A percentile compares a stretch with the other conserved stretches of the same genome.
These are phyloP conservation scores for Euplexia lucipara DNA, from an alignment of 2,888 invertebrate species.

Conservation along the genomic window DNA sequence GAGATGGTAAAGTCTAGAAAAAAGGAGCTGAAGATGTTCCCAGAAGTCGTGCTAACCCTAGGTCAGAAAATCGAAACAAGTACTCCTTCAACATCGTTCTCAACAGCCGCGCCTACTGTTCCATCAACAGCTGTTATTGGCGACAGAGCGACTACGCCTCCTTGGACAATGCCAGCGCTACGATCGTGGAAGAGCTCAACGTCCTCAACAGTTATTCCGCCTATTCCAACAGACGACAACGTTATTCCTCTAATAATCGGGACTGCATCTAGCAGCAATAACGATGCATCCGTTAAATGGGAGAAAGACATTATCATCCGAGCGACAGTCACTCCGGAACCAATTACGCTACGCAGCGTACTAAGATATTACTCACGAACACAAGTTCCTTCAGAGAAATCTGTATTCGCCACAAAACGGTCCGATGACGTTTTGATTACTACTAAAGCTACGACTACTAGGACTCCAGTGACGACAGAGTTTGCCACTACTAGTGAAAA, in stretches of 20 bases:
- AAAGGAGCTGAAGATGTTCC: constrained; percentile 81
- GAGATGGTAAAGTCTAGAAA: constrained; percentile 82
- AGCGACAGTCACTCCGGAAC: constrained; percentile 82
- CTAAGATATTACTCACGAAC: constrained; percentile 80
- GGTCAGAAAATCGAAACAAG: constrained; percentile 75
- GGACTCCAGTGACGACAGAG: constrained; percentile 73
- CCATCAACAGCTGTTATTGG: constrained; percentile 69
- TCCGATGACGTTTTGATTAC: constrained; percentile 84
- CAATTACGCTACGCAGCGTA: constrained; percentile 78
- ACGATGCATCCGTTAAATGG: constrained; percentile 83
- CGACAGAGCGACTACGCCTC: constrained; percentile 81
- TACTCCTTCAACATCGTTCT: constrained; percentile 69
- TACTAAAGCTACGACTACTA: constrained; percentile 78
- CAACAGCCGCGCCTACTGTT: constrained; percentile 70
- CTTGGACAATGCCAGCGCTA: constrained; percentile 90
- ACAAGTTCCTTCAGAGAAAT: constrained; percentile 76
- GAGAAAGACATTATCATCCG: constrained; percentile 84
- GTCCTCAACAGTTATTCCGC: constrained; percentile 77
- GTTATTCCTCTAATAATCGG: constrained; percentile 77
- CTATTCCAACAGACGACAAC: constrained; percentile 79
- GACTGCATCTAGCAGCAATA: constrained; percentile 80
- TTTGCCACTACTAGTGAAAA: constrained; percentile 74
- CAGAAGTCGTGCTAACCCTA: constrained; percentile 75
- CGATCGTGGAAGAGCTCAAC: constrained; percentile 83
- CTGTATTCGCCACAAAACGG: constrained; percentile 75